Base-by-base conservation (phyloP, 2,888 invertebrate species). In the Camptogramma bilineatum region DNA sequence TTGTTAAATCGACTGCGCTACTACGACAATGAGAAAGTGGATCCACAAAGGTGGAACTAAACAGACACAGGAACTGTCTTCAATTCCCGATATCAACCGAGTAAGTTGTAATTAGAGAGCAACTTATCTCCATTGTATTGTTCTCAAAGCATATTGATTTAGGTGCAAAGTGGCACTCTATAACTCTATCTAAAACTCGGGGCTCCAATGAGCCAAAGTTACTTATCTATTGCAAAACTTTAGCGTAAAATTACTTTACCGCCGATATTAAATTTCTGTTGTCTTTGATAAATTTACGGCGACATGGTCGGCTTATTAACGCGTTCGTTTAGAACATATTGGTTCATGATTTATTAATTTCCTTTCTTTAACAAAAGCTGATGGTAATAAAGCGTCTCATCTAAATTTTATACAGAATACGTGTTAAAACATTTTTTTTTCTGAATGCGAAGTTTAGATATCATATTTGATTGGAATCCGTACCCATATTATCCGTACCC, bases 211-310 rank as follows among this genome's bases (percentile, higher is more conserved):
- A 83, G 78, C 71, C 79, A 68, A 86, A 86, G 77, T 86, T 83
- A 80, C 83, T 83, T 85, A 90, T 87, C 88, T 88, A 89, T 90
- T 88, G 84, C 82, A 78, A 86, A 91, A 91, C 86, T 90, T 91
- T 78, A 80, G 75, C 80, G 85, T 82, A 86, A 87, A 89, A 90
- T 89, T 88, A 88, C 85, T 87, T 88, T 85, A 85, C 82, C 80
- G 76, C 73, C 78, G 85, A 89, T 90, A 91, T 91, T 90, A 91
- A 90, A 91, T 90, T 90, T 89, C 88, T 85, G 81, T 87, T 88
- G 88, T 88, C 87, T 86, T 81, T 79, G 80, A 68, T 81, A 88
- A 68, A 90, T 89, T 90, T 90, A 90, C 74, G 74, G 73, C 76
- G 74, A 80, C 81, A 78, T 77, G 71, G 80, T 78, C 75, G 78